These are phyloP conservation scores for Mesaphorura yosii DNA, from an alignment of 1,140 invertebrate species.

Conservation along the genomic window DNA sequence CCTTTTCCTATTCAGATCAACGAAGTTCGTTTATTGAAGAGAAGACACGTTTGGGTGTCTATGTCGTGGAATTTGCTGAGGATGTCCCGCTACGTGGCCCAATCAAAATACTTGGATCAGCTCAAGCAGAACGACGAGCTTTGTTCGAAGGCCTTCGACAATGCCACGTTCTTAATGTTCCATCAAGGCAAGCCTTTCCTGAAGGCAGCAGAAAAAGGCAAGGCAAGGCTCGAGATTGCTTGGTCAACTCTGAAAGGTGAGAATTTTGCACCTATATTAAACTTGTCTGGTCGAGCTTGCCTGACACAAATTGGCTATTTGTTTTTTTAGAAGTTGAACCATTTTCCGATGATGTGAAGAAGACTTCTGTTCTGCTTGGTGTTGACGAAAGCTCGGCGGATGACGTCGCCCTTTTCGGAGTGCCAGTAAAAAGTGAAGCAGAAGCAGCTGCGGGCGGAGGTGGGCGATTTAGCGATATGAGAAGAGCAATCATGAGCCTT, in stretches of 20 bases:
- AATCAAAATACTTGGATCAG: constrained; percentile 27
- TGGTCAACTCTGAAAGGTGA: constrained; percentile 27
- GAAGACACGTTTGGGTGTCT: too few species aligned
- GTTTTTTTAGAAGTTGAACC: constrained; percentile 10
- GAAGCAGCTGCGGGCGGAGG: constrained; percentile 6
- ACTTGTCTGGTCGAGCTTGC: neutral
- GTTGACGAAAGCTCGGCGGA: constrained; percentile 14
- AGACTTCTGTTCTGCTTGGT: constrained; percentile 11
- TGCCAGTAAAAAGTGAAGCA: constrained; percentile 12
- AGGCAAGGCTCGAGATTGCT: constrained; percentile 5
- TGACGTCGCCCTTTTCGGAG: constrained; percentile 23
- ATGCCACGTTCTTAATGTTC: constrained; percentile 22
- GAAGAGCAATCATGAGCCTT: constrained; percentile 24
- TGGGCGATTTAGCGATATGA: constrained; percentile 29
- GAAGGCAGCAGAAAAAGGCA: neutral
- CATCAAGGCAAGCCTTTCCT: constrained; percentile 20
- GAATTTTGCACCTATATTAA: neutral
- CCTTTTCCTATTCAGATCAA: too few species aligned
- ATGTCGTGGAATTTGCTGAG: constrained; percentile 27
- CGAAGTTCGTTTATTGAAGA: too few species aligned
- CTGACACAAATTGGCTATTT: neutral
- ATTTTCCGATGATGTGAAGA: constrained; percentile 18
- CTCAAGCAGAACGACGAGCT: constrained; percentile 29
- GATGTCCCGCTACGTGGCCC: constrained; percentile 27
- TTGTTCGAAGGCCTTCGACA: constrained; percentile 20